Evolutionary conservation across 2,888 invertebrate genomes (phyloP).

Genomic region (Trissonchulus latispiculum): DNA sequence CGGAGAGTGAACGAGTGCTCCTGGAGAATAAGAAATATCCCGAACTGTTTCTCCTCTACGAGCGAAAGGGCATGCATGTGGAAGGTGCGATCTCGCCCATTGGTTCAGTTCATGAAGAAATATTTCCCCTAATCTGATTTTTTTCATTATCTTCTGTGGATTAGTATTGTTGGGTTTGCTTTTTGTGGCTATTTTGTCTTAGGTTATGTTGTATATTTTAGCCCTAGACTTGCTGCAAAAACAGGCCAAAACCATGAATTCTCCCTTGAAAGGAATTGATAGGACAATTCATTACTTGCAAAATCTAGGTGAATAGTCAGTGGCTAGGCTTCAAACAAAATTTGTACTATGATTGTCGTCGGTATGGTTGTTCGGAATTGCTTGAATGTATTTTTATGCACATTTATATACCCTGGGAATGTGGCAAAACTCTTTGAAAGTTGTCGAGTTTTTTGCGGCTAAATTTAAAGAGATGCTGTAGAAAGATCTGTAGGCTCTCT

Average conservation of each 20-base stretch:
- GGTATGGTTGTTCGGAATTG: background rate
- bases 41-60: conserved; percentile 87
- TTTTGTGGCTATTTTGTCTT: no score
- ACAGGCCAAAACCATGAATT: conserved; percentile 56
- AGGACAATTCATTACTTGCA: conserved; percentile 82
- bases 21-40: conserved; percentile 74
- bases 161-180: no score
- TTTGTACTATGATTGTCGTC: background rate
- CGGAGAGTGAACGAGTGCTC: conserved; percentile 81
- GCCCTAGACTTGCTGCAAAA: conserved; percentile 75
- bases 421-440: no score
- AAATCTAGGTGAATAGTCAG: conserved; percentile 64
- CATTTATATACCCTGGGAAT: no score
- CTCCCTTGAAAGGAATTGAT: conserved; percentile 66
- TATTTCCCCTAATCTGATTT: background rate
- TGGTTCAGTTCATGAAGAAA: background rate
- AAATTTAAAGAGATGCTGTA: no score
- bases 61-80: conserved; percentile 80
- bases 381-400: no score
- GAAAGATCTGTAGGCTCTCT: no score
- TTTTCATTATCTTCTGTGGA: no score
- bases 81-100: no score
- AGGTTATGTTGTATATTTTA: no score
- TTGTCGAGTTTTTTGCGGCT: no score
- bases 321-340: no score